These are phyloP conservation scores for Drosophila mayaguana DNA, from an alignment of 2,888 invertebrate species.

Conservation along the genomic window DNA sequence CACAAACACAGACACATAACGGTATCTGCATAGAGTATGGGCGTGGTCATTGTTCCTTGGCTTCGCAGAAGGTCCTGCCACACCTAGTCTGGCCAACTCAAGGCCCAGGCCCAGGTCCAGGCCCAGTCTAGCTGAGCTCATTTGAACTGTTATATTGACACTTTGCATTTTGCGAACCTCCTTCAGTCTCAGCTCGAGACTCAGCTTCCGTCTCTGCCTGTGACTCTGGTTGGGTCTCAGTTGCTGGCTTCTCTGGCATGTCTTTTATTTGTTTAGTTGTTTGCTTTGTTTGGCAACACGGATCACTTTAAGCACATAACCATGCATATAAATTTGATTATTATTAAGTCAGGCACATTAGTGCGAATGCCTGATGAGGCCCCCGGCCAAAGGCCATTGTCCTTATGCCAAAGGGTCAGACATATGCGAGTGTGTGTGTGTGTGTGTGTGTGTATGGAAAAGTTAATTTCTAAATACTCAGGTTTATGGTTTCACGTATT, in stretches of 20 bases:
- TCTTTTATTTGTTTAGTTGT: slow-evolving; percentile 39
- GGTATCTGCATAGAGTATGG: slow-evolving; percentile 40
- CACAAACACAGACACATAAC: slow-evolving; percentile 41
- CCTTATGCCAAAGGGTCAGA: slow-evolving; percentile 65
- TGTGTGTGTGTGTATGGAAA: slow-evolving; percentile 39
- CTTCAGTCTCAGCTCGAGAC: slow-evolving; percentile 15
- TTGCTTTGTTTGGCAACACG: slow-evolving; percentile 50
- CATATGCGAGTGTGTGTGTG: slow-evolving; percentile 15
- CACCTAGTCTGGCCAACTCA: slow-evolving; percentile 38
- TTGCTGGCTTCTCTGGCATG: neutral
- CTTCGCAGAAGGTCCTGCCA: slow-evolving; percentile 49
- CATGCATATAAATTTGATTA: slow-evolving; percentile 84
- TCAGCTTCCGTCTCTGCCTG: slow-evolving; percentile 8
- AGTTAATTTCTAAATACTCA: slow-evolving; percentile 75
- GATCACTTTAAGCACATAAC: slow-evolving; percentile 82
- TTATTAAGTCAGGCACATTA: slow-evolving; percentile 82
- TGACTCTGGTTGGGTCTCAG: slow-evolving; percentile 11
- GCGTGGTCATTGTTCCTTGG: slow-evolving; percentile 38
- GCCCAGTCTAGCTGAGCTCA: slow-evolving; percentile 28
- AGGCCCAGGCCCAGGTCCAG: slow-evolving; percentile 10
- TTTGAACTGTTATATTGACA: slow-evolving; percentile 67
- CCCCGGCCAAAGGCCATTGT: slow-evolving; percentile 26
- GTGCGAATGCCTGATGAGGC: slow-evolving; percentile 75
- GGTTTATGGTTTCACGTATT: slow-evolving; percentile 75
- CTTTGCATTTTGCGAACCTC: slow-evolving; percentile 49